phyloP scores from a whole-genome alignment of 2,113 vertebrate species.

The Mellivora capensis region DNA sequence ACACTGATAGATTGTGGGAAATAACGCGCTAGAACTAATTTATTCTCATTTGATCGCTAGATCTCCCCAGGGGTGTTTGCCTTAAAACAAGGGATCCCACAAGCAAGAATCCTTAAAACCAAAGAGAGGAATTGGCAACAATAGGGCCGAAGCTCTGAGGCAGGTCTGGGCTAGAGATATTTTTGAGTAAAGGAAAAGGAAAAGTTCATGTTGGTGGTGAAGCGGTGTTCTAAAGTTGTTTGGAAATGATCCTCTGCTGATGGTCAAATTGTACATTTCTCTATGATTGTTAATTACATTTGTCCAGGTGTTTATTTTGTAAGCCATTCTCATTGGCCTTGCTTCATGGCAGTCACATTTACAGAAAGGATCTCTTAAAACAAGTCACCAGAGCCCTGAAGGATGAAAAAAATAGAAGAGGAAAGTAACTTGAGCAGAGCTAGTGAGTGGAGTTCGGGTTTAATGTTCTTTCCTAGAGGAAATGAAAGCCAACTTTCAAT shows the following conservation, averaged over 20 bases:
- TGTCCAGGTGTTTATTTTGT: neutral
- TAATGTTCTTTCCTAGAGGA: neutral
- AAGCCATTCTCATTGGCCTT: neutral
- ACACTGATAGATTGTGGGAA: neutral
- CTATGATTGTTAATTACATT: neutral
- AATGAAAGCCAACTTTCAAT: neutral
- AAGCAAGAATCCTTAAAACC: neutral
- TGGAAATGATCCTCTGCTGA: neutral
- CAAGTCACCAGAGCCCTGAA: neutral
- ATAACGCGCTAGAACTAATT: neutral
- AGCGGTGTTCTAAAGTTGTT: neutral
- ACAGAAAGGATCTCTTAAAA: neutral
- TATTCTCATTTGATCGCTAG: neutral
- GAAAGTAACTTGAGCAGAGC: neutral
- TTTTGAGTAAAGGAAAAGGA: neutral
- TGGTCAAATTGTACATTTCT: neutral
- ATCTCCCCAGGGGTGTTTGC: neutral
- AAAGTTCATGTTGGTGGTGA: neutral
- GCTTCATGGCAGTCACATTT: neutral
- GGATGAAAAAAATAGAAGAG: neutral
- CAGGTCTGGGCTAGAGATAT: neutral
- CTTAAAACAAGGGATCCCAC: neutral
- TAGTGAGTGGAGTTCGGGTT: neutral
- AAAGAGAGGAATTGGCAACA: neutral
- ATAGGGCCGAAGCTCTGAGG: neutral